Conservation (phyloP, 2,797 vertebrate species). For the Lepilemur septentrionalis region DNA sequence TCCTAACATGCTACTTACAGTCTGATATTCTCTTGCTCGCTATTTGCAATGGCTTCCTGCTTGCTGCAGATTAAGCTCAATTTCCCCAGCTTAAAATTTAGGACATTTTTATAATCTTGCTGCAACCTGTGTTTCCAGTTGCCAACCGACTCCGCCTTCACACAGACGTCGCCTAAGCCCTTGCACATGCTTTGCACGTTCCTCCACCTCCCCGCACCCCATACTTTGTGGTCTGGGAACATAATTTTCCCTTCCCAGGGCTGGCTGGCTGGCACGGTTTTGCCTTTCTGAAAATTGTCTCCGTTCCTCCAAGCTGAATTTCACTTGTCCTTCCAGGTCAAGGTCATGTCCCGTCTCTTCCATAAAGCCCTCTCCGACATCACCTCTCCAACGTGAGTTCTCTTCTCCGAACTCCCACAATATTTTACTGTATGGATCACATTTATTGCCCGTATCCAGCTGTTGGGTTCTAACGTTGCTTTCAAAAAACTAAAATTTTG, state of each 20-base stretch:
- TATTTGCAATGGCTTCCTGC: neutral
- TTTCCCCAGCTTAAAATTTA: neutral
- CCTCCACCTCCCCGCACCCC: rapidly evolving
- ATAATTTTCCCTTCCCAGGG: neutral
- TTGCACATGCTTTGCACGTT: rapidly evolving
- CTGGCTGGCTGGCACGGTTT: too few species aligned
- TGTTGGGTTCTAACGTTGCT: neutral
- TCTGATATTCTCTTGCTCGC: rapidly evolving
- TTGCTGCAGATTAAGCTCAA: neutral
- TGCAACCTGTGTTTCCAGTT: too few species aligned
- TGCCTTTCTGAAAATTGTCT: neutral
- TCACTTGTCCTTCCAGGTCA: rapidly evolving
- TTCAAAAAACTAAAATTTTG: neutral
- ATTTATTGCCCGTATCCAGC: rapidly evolving
- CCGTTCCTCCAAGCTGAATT: neutral
- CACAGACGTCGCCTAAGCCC: rapidly evolving
- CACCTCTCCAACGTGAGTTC: neutral
- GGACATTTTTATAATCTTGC: neutral
- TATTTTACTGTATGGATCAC: neutral
- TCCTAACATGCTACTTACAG: neutral
- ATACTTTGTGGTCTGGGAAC: neutral
- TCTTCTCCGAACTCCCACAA: neutral
- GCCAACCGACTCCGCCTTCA: too few species aligned
- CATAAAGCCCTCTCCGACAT: neutral
- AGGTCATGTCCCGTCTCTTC: too few species aligned